Base-by-base conservation (phyloP, 2,797 vertebrate genomes). In the Ispidina lecontei region DNA sequence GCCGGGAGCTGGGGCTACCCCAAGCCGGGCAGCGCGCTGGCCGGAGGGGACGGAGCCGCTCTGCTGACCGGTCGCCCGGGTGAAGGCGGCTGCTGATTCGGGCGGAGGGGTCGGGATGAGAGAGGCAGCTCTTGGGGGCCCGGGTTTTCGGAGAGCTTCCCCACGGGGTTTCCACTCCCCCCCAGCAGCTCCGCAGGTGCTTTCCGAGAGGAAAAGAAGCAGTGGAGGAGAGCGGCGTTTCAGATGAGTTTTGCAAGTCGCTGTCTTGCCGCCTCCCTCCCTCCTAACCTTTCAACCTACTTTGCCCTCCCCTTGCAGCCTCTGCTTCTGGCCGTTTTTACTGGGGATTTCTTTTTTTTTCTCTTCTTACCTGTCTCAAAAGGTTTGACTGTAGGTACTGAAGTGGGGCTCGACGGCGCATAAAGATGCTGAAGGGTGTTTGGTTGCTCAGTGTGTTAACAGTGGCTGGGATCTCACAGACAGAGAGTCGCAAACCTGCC, bases 381-480 rank as follows among this genome's bases (percentile, higher is more conserved):
- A 98, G 97, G 97, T 97, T 97, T 98, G 96, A 97, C 97, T 95
- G 94, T 96, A 97, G 97, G 96, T 96, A 94, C 97, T 76, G 95
- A 97, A 97, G 97, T 63, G 89, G 96, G 95, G 96, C 97, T 96
- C 92, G 44, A 95, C 92, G 96, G 97, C 67, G 96, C 97, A 95
- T 98, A 98, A 99, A 99, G 97, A 99, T 99, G 99, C 98, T 99
- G 98, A 99, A 98, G 98, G 96, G 99, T 97, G 97, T 99, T 97
- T 98, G 99, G 97, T 97, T 99, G 96, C 98, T 99, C 97, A 98
- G 98, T 97, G 97, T 99, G 97, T 98, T 99, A 97, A 98, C 98
- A 95, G 98, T 98, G 98, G 98, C 98, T 95, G 98, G 98, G 97
- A 98, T 99, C 97, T 98, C 98, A 67, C 98, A 97, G 98, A 98